A percentile compares a stretch with the other conserved stretches of the same genome.
phyloP scores from a whole-genome alignment of 2,888 invertebrate genomes.

The Callimorpha dominula region DNA sequence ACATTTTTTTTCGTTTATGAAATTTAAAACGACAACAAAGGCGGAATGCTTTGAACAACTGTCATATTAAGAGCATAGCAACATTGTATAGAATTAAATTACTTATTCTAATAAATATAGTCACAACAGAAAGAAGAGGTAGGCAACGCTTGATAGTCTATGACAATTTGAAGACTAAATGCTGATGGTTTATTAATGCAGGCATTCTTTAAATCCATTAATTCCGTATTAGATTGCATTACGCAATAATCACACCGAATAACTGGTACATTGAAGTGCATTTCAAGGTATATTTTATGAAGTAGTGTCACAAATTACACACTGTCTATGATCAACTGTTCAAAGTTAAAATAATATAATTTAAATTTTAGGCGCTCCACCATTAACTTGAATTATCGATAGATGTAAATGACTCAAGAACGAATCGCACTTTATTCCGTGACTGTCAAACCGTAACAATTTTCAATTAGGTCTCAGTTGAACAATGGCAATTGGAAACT shows the following conservation, averaged over 20 bases:
- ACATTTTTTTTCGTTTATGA: constrained; percentile 38
- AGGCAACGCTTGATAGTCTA: constrained; percentile 47
- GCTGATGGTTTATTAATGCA: constrained; percentile 19
- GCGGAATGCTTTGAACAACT: constrained; percentile 51
- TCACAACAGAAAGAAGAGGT: constrained; percentile 33
- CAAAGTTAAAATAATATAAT: constrained; percentile 9
- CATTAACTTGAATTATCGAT: not conserved
- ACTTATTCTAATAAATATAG: constrained; percentile 52
- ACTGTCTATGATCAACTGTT: not conserved
- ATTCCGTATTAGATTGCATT: no score
- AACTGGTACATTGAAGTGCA: constrained; percentile 15
- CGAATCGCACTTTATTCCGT: constrained; percentile 2
- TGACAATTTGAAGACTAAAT: constrained; percentile 43
- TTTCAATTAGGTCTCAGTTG: constrained; percentile 73
- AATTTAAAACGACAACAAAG: constrained; percentile 49
- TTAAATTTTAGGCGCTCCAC: not conserved
- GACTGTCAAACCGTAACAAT: constrained; percentile 68
- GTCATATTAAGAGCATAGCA: constrained; percentile 60
- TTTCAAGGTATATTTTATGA: constrained; percentile 9
- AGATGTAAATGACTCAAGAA: not conserved
- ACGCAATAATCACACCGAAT: no score
- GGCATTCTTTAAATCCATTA: constrained; percentile 22
- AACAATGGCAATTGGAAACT: constrained; percentile 82
- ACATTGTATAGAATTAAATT: constrained; percentile 60
- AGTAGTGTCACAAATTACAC: not conserved